Conservation (phyloP, 23 tunicate genomes). For the Styela clava region DNA sequence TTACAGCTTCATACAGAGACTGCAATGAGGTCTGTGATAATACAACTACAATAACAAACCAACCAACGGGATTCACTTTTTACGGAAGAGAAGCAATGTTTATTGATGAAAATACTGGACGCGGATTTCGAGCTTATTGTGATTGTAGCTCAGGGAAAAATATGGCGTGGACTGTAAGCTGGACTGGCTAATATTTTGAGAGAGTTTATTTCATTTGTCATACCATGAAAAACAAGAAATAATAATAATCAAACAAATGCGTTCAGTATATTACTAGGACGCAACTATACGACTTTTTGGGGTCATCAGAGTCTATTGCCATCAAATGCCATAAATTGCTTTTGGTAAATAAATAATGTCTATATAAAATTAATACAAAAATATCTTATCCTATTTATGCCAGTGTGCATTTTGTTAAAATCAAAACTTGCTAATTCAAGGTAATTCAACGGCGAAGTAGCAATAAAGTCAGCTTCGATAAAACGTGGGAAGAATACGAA, state of each 20-base stretch:
- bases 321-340: too few relatives aligned
- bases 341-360: too few relatives aligned
- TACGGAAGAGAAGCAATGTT: neutral
- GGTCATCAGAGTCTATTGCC: too few relatives aligned
- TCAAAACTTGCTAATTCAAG: too few relatives aligned
- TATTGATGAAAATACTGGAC: neutral
- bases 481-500: constrained; percentile 3
- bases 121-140: constrained; percentile 10
- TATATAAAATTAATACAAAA: too few relatives aligned
- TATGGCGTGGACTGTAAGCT: constrained; percentile 9
- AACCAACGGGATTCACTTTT: neutral
- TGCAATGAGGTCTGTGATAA: constrained; percentile 5
- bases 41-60: neutral
- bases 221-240: too few relatives aligned
- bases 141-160: neutral
- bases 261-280: too few relatives aligned
- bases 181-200: neutral
- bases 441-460: constrained; percentile 13
- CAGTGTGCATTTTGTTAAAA: too few relatives aligned
- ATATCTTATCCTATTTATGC: too few relatives aligned
- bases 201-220: too few relatives aligned
- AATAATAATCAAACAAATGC: too few relatives aligned
- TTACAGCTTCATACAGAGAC: constrained; percentile 10
- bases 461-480: neutral
- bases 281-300: too few relatives aligned